Conservation (phyloP, 2,797 vertebrate species). For the Chiloscyllium punctatum region DNA sequence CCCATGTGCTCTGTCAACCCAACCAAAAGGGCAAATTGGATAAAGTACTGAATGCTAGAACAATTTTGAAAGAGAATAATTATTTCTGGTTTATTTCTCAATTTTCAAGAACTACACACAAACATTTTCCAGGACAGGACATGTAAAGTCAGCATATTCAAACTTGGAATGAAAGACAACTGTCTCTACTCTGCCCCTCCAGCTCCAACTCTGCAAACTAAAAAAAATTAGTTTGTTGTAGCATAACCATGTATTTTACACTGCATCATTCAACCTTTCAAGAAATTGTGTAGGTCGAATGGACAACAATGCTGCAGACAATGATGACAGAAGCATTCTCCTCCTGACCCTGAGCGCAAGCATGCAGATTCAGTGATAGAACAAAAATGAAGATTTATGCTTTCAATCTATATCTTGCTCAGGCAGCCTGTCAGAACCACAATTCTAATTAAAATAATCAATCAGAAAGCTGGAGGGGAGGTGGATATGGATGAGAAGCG, state of each 20-base stretch:
- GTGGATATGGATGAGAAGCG: constrained; percentile 43
- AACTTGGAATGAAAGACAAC: not conserved
- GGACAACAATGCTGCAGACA: constrained; percentile 38
- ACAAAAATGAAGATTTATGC: constrained; percentile 65
- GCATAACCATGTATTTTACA: not conserved
- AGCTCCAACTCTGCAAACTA: not conserved
- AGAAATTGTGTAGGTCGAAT: constrained; percentile 17
- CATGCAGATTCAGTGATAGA: constrained; percentile 40
- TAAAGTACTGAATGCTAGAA: not conserved
- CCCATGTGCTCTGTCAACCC: not conserved
- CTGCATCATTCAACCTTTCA: not conserved
- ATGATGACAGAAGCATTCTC: constrained; percentile 35
- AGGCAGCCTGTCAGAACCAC: constrained; percentile 50
- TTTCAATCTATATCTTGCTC: constrained; percentile 51
- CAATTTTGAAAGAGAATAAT: not conserved
- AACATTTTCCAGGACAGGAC: not conserved
- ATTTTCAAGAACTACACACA: not conserved
- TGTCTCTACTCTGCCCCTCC: not conserved
- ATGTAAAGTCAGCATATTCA: not conserved
- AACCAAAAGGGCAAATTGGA: not conserved
- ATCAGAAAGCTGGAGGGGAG: constrained; percentile 54
- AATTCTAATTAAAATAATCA: constrained; percentile 74
- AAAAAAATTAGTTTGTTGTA: not conserved
- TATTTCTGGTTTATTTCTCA: not conserved
- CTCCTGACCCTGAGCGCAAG: constrained; percentile 29